Evolutionary conservation across 2,888 invertebrate genomes (phyloP).

Genomic region (Trachelus stipa): DNA sequence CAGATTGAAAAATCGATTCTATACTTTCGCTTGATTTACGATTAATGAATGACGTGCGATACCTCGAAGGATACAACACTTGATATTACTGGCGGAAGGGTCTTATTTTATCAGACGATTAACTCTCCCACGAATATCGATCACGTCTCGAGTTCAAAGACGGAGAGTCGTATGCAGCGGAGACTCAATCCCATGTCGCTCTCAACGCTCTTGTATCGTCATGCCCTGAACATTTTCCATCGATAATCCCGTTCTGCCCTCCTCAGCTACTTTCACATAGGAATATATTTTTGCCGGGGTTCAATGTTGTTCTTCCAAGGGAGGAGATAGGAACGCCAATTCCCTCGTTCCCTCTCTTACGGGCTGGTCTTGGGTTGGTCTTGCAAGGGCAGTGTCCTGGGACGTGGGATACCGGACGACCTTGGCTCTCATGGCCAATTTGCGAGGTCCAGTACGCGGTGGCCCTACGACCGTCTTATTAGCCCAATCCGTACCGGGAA

Average conservation of each 20-base stretch:
- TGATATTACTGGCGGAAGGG: neutral
- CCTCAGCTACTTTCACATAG: neutral
- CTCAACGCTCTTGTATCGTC: neutral
- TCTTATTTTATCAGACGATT: neutral
- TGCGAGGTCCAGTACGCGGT: constrained; percentile 35
- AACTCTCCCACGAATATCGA: neutral
- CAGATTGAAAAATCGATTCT: neutral
- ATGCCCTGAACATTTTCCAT: neutral
- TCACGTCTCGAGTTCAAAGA: neutral
- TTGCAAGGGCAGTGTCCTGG: constrained; percentile 58
- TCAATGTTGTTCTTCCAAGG: neutral
- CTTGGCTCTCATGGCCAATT: constrained; percentile 64
- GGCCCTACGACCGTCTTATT: constrained; percentile 3
- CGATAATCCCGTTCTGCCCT: neutral
- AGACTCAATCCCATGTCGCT: no score
- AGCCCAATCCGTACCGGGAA: neutral
- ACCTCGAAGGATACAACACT: neutral
- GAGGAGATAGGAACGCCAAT: constrained; percentile 24
- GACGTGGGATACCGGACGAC: constrained; percentile 62
- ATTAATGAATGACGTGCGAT: neutral
- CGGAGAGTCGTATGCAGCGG: neutral
- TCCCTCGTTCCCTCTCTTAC: constrained; percentile 9
- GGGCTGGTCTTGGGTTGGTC: constrained; percentile 13
- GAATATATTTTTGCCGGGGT: neutral
- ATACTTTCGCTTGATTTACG: neutral